Percentiles rank a stretch among this genome's conserved stretches.
Conservation (phyloP, 2,113 vertebrate species). For the Phycodurus eques region DNA sequence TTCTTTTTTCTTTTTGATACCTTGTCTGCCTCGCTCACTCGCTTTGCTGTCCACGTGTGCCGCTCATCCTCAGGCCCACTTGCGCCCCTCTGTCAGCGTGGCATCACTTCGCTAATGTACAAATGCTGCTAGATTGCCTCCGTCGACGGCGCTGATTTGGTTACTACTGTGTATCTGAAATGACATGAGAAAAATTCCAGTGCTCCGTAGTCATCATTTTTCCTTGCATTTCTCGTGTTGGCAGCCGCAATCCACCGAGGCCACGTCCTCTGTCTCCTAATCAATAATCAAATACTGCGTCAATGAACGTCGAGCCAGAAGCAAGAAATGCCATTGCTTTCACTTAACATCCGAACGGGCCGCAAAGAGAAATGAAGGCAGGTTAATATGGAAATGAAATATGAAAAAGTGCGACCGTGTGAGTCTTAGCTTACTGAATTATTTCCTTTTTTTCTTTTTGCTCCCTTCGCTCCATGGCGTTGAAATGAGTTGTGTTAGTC, state of each 20-base stretch:
- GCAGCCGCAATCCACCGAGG: conserved; percentile 1
- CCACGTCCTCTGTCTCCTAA: conserved; percentile 24
- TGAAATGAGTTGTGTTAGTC: conserved; percentile 29
- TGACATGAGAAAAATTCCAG: conserved; percentile 28
- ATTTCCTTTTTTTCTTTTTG: conserved; percentile 21
- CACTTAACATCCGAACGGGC: conserved; percentile 55
- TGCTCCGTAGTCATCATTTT: conserved; percentile 19
- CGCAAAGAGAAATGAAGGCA: conserved; percentile 56
- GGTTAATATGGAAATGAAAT: conserved; percentile 71
- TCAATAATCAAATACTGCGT: conserved; percentile 31
- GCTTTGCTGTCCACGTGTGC: conserved; percentile 30
- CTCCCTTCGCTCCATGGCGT: conserved; percentile 42
- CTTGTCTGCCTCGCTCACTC: conserved; percentile 13
- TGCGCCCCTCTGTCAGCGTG: conserved; percentile 28
- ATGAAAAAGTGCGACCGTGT: conserved; percentile 59
- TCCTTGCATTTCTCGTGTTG: conserved; percentile 9
- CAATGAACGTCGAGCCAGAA: conserved; percentile 36
- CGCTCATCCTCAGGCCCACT: conserved; percentile 49
- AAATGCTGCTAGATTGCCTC: conserved; percentile 45
- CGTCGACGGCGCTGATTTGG: conserved; percentile 35
- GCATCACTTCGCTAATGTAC: conserved; percentile 58
- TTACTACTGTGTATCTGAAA: conserved; percentile 36
- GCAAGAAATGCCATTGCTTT: conserved; percentile 46
- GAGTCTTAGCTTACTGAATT: conserved; percentile 57
- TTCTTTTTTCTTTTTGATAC: conserved; percentile 8